A percentile compares a stretch with the other conserved stretches of the same genome.
Evolutionary conservation across 2,888 invertebrate genomes (phyloP).

Genomic region (Drosophila anomelani): DNA sequence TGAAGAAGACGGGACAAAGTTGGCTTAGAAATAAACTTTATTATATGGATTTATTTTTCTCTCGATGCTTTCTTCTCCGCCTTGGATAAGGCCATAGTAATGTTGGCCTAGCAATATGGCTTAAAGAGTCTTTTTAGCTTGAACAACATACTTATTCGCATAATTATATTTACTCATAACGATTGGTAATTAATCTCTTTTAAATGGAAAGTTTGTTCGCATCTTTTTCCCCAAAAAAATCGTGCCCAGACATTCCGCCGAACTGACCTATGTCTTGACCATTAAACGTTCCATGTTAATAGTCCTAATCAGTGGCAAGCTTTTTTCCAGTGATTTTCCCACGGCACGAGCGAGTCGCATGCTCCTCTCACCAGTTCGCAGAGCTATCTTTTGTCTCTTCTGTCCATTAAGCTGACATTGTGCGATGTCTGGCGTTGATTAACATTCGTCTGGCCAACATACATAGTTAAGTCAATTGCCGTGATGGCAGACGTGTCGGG

Average conservation of each 20-base stretch:
- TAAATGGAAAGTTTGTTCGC: conserved; percentile 18
- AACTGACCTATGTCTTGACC: conserved; percentile 44
- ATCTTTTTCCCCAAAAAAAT: conserved; percentile 9
- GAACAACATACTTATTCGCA: not conserved
- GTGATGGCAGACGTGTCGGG: conserved; percentile 6
- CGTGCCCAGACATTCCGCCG: conserved; percentile 33
- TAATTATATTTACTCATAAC: no score
- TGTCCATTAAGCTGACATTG: conserved; percentile 34
- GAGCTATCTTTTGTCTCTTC: conserved; percentile 15
- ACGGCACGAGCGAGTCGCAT: conserved; percentile 31
- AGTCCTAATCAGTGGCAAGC: conserved; percentile 40
- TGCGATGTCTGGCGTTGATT: conserved; percentile 60
- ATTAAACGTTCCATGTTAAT: conserved; percentile 27
- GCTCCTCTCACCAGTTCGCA: conserved; percentile 13
- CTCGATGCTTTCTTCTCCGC: no score
- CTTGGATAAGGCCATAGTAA: not conserved
- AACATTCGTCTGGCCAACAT: conserved; percentile 18
- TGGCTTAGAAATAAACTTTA: not conserved
- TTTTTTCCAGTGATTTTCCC: conserved; percentile 46
- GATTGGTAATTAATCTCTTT: not conserved
- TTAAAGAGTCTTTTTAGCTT: not conserved
- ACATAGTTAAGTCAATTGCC: conserved; percentile 42
- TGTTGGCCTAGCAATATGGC: not conserved
- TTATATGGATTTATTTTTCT: not conserved
- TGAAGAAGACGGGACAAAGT: not conserved